Conservation (phyloP, 2,113 vertebrate species). For the Hippocampus mohnikei region DNA sequence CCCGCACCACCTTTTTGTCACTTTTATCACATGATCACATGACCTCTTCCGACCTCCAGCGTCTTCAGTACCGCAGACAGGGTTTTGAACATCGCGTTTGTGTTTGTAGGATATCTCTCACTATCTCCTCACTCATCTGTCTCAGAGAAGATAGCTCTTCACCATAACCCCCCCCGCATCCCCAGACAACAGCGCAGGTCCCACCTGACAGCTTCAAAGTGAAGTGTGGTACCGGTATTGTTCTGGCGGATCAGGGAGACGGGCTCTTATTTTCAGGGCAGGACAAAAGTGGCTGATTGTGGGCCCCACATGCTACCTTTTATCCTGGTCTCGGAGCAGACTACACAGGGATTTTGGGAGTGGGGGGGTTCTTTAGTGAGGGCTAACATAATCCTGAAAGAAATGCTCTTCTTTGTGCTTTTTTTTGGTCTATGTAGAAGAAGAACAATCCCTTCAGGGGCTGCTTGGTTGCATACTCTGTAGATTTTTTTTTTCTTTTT, state of each 20-base stretch:
- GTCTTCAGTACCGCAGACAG: slow-evolving; percentile 36
- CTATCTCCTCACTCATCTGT: slow-evolving; percentile 49
- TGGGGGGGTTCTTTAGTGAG: neutral
- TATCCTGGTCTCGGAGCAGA: slow-evolving; percentile 21
- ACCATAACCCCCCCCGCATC: neutral
- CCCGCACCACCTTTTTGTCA: slow-evolving; percentile 27
- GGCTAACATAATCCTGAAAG: slow-evolving; percentile 18
- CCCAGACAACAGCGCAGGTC: slow-evolving; percentile 27
- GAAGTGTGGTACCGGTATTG: slow-evolving; percentile 49
- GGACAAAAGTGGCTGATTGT: slow-evolving; percentile 33
- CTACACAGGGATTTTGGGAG: neutral
- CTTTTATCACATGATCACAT: slow-evolving; percentile 53
- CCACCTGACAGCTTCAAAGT: slow-evolving; percentile 54
- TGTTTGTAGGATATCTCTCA: slow-evolving; percentile 41
- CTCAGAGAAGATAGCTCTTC: slow-evolving; percentile 24
- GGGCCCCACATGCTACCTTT: slow-evolving; percentile 36
- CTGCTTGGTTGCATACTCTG: neutral
- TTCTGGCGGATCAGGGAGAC: slow-evolving; percentile 36
- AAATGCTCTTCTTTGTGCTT: slow-evolving; percentile 14
- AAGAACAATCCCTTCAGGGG: neutral
- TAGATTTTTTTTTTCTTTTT: neutral
- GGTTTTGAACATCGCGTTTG: slow-evolving; percentile 18
- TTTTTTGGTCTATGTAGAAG: neutral
- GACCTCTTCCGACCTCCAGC: slow-evolving; percentile 34
- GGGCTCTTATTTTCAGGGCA: slow-evolving; percentile 15